Base-by-base conservation (phyloP, 2,797 vertebrate species). In the Toxotes lorentzi region DNA sequence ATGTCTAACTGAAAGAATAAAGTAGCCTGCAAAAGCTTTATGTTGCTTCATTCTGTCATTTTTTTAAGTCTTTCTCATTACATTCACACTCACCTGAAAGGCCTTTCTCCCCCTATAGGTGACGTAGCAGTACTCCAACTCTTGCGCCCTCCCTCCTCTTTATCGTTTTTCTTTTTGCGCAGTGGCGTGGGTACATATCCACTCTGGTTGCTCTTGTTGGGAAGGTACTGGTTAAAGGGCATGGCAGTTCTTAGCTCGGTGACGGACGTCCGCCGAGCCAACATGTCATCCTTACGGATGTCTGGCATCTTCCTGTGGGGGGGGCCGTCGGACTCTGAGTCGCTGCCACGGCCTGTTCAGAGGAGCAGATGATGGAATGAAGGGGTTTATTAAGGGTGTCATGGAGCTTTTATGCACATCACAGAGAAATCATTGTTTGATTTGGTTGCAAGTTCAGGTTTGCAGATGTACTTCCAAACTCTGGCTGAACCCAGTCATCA, bases 161-260 rank as follows among this genome's bases (percentile, higher is more conserved):
- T 93, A 10, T 97, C 96, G 0, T 84, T 90, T 71, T 92, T 96
- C 90, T 97, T 98, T 72, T 95, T 97, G 68, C 96, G 96, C 53
- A 97, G 94, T 0, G 96, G 96, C 7, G 96, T 90, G 0, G 98
- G 97, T 69, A 98, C 64, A 0, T 99, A 99, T 35, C 95, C 94
- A 0, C 96, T 96, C 95, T 98, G 98, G 93, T 99, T 99, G 92
- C 95, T 97, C 90, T 96, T 98, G 93, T 99, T 99, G 1, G 98
- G 98, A 85, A 99, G 96, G 94, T 98, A 99, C 93, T 99, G 98
- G 93, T 99, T 99, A 86, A 99, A 99, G 91, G 98, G 98, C 95
- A 99, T 95, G 78, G 95, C 94, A 70, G 96, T 96, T 48, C 97
- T 96, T 2, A 93, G 97, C 92, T 99, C 98, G 23, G 96, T 97